These are phyloP conservation scores for Cloeon dipterum DNA, from an alignment of 2,888 invertebrate species.

Conservation along the genomic window DNA sequence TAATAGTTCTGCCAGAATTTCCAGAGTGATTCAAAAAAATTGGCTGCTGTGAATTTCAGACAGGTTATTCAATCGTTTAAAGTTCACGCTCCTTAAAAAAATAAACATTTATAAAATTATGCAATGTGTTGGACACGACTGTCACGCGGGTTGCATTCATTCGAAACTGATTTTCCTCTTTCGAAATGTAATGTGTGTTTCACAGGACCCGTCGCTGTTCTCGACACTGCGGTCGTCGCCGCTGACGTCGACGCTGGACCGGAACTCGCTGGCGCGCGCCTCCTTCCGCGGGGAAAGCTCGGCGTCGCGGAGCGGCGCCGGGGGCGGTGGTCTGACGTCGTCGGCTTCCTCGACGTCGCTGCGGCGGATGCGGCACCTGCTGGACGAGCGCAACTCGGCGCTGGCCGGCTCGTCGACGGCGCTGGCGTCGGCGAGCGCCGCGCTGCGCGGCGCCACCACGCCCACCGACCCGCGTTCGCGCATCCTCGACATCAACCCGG, in stretches of 20 bases:
- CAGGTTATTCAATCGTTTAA: too few species aligned
- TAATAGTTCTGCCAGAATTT: too few species aligned
- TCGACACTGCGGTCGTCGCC: conserved; percentile 40
- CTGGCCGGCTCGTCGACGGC: background rate
- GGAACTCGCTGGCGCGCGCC: conserved; percentile 15
- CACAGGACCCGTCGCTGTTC: conserved; percentile 17
- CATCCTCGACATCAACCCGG: conserved; percentile 72
- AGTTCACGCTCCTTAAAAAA: too few species aligned
- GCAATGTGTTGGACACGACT: too few species aligned
- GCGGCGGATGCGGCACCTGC: conserved; percentile 53
- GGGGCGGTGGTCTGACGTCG: background rate
- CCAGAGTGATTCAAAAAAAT: too few species aligned
- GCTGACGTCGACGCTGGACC: conserved; percentile 40
- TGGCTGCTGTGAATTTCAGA: too few species aligned
- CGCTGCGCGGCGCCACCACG: conserved; percentile 35
- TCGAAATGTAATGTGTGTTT: too few species aligned
- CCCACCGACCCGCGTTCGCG: conserved; percentile 38
- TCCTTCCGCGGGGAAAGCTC: conserved; percentile 7
- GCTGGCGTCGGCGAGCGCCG: conserved; percentile 24
- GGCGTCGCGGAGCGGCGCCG: conserved; percentile 3
- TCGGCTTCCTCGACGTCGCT: conserved; percentile 17
- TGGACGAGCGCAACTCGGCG: conserved; percentile 25
- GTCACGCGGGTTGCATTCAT: too few species aligned
- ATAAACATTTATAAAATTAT: too few species aligned
- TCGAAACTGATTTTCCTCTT: too few species aligned